A percentile compares a stretch with the other conserved stretches of the same genome.
These are phyloP conservation scores for Machimus rusticus DNA, from an alignment of 2,888 invertebrate species.

Conservation along the genomic window DNA sequence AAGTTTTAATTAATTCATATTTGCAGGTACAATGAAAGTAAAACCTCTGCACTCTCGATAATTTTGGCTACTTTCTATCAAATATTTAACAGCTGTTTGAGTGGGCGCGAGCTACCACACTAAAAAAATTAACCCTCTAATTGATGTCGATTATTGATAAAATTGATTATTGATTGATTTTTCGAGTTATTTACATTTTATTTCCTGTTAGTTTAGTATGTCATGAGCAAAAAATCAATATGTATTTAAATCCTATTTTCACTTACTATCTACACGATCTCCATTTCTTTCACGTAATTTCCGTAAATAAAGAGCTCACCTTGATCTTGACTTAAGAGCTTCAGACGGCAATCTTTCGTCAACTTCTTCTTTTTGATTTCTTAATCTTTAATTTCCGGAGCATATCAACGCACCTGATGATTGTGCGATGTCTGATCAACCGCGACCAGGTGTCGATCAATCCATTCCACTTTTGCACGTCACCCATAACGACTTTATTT, in stretches of 20 bases:
- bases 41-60: too few species aligned
- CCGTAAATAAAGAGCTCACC: slow-evolving; percentile 1
- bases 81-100: too few species aligned
- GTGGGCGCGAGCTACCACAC: too few species aligned
- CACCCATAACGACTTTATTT: neutral
- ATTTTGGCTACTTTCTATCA: too few species aligned
- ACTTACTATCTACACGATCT: neutral
- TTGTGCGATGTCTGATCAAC: neutral
- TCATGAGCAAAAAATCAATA: too few species aligned
- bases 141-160: neutral
- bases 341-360: neutral
- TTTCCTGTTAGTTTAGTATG: neutral
- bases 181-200: neutral
- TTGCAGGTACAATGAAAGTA: too few species aligned
- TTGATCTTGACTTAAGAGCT: neutral
- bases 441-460: neutral
- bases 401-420: neutral
- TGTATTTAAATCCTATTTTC: neutral
- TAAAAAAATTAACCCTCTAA: neutral
- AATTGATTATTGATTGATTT: neutral
- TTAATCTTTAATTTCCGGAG: neutral
- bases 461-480: neutral
- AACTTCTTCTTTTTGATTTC: neutral
- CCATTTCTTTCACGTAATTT: neutral
- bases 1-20: too few species aligned